These are phyloP conservation scores for Empis livida DNA, from an alignment of 2,888 invertebrate genomes.

Conservation along the genomic window DNA sequence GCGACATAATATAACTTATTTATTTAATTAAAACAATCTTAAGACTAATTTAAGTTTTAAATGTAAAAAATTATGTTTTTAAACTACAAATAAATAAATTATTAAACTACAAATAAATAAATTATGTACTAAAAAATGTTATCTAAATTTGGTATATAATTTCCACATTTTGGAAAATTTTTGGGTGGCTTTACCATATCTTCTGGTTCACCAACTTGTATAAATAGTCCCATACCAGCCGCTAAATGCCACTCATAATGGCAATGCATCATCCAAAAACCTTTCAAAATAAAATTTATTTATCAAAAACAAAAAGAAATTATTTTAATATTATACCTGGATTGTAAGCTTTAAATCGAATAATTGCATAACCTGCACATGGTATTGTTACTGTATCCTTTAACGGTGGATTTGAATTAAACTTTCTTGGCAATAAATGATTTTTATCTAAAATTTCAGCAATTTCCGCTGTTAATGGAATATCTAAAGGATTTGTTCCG, in stretches of 20 bases:
- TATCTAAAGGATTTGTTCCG: conserved; percentile 16
- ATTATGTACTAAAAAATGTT: too few species aligned
- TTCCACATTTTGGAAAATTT: conserved; percentile 67
- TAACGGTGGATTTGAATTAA: conserved; percentile 18
- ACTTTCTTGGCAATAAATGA: conserved; percentile 11
- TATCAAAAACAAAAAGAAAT: neutral
- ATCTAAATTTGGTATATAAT: conserved; percentile 39
- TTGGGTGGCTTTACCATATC: conserved; percentile 53
- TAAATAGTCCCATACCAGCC: conserved; percentile 22
- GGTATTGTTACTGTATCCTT: conserved; percentile 29
- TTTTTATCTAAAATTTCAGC: conserved; percentile 18
- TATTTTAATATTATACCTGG: conserved; percentile 14
- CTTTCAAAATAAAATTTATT: conserved; percentile 5
- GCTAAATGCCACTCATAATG: conserved; percentile 26
- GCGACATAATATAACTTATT: too few species aligned
- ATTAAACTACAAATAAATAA: too few species aligned
- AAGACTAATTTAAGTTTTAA: too few species aligned
- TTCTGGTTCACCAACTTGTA: conserved; percentile 38
- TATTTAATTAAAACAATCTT: too few species aligned
- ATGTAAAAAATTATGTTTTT: too few species aligned
- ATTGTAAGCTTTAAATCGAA: conserved; percentile 24
- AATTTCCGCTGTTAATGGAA: conserved; percentile 16
- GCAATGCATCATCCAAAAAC: conserved; percentile 25
- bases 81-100: too few species aligned
- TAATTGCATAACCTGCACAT: conserved; percentile 24